Conservation (phyloP, 2,113 vertebrate species). For the Phylloscopus trochilus region DNA sequence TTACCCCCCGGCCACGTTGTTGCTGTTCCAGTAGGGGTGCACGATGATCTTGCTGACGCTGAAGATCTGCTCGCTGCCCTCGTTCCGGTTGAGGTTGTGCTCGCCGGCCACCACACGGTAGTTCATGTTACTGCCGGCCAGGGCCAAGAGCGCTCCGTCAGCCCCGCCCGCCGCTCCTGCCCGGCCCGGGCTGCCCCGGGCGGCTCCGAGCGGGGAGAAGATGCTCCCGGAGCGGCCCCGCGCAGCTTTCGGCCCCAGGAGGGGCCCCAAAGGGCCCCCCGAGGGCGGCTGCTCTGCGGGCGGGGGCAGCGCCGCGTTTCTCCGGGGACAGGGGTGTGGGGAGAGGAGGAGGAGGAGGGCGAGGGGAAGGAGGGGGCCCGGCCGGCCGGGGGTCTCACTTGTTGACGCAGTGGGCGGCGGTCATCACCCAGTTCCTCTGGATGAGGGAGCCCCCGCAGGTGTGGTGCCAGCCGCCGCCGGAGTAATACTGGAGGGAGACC, state of each 20-base stretch:
- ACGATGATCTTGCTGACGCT: background rate
- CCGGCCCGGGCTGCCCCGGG: fast-evolving
- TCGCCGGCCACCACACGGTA: conserved; percentile 86
- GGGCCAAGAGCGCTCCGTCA: fast-evolving
- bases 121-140: conserved; percentile 33
- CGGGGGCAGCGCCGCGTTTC: fast-evolving
- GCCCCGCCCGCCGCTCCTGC: fast-evolving
- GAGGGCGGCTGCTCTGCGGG: fast-evolving
- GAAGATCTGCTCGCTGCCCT: conserved; percentile 78
- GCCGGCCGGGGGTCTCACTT: conserved; percentile 31
- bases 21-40: background rate
- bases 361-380: background rate
- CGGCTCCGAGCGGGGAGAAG: fast-evolving
- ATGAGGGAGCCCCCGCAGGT: conserved; percentile 87
- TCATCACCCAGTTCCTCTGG: conserved; percentile 82
- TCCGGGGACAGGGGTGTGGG: fast-evolving
- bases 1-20: background rate
- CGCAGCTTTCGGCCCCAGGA: fast-evolving
- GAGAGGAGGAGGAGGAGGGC: background rate
- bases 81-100: conserved; percentile 75
- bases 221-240: fast-evolving
- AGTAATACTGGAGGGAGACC: conserved; percentile 83
- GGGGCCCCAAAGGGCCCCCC: fast-evolving
- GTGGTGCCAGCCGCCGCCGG: conserved; percentile 71
- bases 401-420: conserved; percentile 86